Evolutionary conservation across 2,888 invertebrate genomes (phyloP), one percentile per base, ranked within the genome.

Genomic region (Eumacrocentrus americanus): DNA sequence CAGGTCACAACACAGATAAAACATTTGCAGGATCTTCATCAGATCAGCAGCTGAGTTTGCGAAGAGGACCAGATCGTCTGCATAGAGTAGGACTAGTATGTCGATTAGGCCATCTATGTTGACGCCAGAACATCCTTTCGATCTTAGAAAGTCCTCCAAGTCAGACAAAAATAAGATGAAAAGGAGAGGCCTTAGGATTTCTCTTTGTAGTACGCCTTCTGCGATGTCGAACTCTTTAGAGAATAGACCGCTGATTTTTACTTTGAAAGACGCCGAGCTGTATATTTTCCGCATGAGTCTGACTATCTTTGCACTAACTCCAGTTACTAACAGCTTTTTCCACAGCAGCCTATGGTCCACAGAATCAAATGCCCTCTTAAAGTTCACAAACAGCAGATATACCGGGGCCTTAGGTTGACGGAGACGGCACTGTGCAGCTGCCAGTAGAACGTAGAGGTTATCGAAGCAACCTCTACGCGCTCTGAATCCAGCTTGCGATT

Each of bases 401-500:
- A n/a, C n/a, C n/a, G n/a, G n/a, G n/a, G n/a, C 12, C 52, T 29
- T 2, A 67, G 52, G 29, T 67, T 65, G 1, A 67, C 54, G 50
- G 67, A 67, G 6, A 50, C 1, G 29, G 29, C 5, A 29, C 6
- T 62, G 54, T 7, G 61, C 48, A 1, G 47, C 44, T 5, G 63
- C 6, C 6, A 20, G 54, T 9, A 70, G 42, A 0, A 60, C 47
- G 58, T 67, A 69, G 1, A 67, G 50, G 38, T 65, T 61, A 35
- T 70, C 66, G 23, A 53, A 22, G 6, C 58, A 60, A n/a, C 62
- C 48, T 44, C 58, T 38, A 2, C 59, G 50, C 22, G 34, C 37
- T 40, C 59, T 54, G 42, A 66, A 70, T 5, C 63, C 70, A 7
- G 64, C 62, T 60, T 70, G 70, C 37, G 48, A 50, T 34, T 69